Percentiles rank a stretch among this genome's conserved stretches.
Evolutionary conservation across 2,113 vertebrate species (phyloP).

Genomic region (Anser brachyrhynchus): DNA sequence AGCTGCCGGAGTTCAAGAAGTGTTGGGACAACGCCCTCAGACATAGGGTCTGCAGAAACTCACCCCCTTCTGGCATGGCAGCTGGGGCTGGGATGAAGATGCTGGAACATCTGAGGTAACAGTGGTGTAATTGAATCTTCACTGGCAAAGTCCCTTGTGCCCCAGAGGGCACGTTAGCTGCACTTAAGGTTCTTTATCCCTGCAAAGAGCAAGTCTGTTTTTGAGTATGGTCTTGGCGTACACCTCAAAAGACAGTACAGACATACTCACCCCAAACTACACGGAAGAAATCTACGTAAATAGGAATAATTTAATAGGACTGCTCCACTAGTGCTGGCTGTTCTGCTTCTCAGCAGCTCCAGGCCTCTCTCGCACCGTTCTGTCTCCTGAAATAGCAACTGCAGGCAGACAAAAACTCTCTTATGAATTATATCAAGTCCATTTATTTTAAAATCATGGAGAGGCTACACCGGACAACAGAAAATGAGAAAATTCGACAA

Average conservation of each 20-base stretch:
- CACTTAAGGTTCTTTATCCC: background rate
- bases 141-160: background rate
- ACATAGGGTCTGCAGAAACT: background rate
- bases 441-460: background rate
- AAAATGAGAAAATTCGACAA: background rate
- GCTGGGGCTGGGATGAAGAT: background rate
- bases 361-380: background rate
- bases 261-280: background rate
- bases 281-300: background rate
- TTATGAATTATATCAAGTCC: background rate
- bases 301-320: background rate
- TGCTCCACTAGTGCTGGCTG: background rate
- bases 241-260: background rate
- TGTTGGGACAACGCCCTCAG: too few relatives aligned
- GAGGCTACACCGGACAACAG: background rate
- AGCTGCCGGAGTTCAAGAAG: too few relatives aligned
- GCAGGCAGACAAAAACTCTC: background rate
- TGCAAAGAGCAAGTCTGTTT: background rate
- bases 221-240: background rate
- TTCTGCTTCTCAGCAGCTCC: background rate
- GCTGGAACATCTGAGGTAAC: background rate
- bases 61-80: fast-evolving
- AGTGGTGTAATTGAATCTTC: background rate
- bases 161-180: background rate
- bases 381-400: background rate